Conservation (phyloP, 2,797 vertebrate species). For the Tolypeutes matacus region DNA sequence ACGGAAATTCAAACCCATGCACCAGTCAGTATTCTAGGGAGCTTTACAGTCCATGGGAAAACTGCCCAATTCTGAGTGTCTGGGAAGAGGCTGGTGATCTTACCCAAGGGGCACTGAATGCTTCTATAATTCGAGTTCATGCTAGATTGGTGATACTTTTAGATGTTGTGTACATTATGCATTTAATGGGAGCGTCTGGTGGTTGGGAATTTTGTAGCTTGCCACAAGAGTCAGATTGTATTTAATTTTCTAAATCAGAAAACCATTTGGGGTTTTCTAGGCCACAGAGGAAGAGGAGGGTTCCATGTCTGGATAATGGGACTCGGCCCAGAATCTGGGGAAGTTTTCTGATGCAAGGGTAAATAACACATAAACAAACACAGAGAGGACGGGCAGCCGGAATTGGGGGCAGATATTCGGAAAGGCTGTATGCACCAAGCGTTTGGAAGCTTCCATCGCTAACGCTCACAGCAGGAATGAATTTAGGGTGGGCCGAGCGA, state of each 20-base stretch:
- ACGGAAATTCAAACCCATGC: neutral
- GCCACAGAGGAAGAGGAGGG: conserved; percentile 73
- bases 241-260: conserved; percentile 82
- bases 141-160: conserved; percentile 69
- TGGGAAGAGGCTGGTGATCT: conserved; percentile 20
- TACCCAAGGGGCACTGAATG: conserved; percentile 33
- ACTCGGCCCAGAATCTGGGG: conserved; percentile 49
- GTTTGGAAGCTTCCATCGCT: conserved; percentile 72
- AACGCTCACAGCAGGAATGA: conserved; percentile 75
- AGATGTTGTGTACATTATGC: conserved; percentile 38
- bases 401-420: conserved; percentile 39
- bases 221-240: conserved; percentile 64
- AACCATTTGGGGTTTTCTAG: conserved; percentile 75
- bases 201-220: conserved; percentile 72
- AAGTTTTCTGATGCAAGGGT: conserved; percentile 52
- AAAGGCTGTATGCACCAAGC: conserved; percentile 69
- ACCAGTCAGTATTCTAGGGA: conserved; percentile 63
- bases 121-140: conserved; percentile 73
- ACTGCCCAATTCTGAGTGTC: conserved; percentile 47
- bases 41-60: conserved; percentile 51
- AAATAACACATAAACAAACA: conserved; percentile 65
- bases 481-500: conserved; percentile 69
- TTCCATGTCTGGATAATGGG: conserved; percentile 63
- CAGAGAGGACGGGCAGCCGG: neutral
- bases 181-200: conserved; percentile 70